phyloP scores from a whole-genome alignment of 2,888 invertebrate genomes.

The Chymomyza procnemis region DNA sequence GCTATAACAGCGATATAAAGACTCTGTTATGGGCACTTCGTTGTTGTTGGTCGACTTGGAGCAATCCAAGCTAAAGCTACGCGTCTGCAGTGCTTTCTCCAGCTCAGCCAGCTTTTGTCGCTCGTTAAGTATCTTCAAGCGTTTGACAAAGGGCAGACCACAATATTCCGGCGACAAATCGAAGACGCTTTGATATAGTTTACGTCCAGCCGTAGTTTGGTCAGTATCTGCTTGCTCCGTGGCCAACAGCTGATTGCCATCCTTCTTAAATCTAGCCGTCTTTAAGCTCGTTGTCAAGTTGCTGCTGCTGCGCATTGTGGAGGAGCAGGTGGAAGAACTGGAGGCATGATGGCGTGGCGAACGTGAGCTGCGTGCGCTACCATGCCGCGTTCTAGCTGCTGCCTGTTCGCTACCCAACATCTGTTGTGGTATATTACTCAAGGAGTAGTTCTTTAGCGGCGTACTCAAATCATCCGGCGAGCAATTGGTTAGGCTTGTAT shows the following conservation, averaged over 20 bases:
- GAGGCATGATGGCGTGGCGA: slow-evolving; percentile 45
- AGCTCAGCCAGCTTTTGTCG: slow-evolving; percentile 90
- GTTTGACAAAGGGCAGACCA: slow-evolving; percentile 91
- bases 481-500: slow-evolving; percentile 75
- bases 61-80: slow-evolving; percentile 90
- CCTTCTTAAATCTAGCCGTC: not conserved
- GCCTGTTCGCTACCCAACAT: slow-evolving; percentile 32
- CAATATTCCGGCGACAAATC: slow-evolving; percentile 93
- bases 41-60: slow-evolving; percentile 80
- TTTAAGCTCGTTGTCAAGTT: slow-evolving; percentile 29
- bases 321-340: slow-evolving; percentile 49
- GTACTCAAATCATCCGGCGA: slow-evolving; percentile 68
- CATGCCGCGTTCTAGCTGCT: slow-evolving; percentile 39
- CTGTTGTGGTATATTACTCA: slow-evolving; percentile 68
- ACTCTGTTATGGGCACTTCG: slow-evolving; percentile 78
- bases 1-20: slow-evolving; percentile 87
- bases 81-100: slow-evolving; percentile 86
- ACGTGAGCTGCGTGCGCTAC: slow-evolving; percentile 57
- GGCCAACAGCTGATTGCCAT: not conserved
- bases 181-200: slow-evolving; percentile 90
- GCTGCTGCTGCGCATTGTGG: slow-evolving; percentile 43
- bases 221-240: not conserved
- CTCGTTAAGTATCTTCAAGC: slow-evolving; percentile 92
- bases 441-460: slow-evolving; percentile 67
- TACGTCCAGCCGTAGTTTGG: slow-evolving; percentile 67